Percentiles rank a stretch among this genome's conserved stretches.
Conservation (phyloP, 2,797 vertebrate genomes). For the Crypturellus tataupa region DNA sequence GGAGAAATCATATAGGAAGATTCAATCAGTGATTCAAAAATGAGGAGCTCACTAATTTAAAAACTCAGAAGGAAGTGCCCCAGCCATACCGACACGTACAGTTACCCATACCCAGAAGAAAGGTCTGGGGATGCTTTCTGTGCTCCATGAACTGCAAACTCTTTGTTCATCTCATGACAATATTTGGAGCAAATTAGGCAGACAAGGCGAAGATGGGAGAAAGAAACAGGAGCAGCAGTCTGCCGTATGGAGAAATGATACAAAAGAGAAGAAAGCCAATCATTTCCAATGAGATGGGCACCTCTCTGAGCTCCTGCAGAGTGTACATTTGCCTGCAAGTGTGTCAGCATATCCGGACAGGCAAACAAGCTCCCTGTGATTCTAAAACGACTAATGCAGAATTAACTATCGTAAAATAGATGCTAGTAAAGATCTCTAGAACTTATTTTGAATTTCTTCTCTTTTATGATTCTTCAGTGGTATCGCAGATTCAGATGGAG, state of each 20-base stretch:
- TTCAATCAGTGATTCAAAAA: neutral
- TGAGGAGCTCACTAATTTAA: neutral
- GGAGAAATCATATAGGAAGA: neutral
- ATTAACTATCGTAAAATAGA: neutral
- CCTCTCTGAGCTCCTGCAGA: neutral
- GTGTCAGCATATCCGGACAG: neutral
- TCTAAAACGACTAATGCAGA: neutral
- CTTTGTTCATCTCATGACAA: fast-evolving
- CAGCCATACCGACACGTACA: neutral
- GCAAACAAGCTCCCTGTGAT: neutral
- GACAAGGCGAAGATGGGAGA: fast-evolving
- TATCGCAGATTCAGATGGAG: constrained; percentile 31
- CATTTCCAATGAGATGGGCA: fast-evolving
- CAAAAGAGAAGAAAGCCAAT: neutral
- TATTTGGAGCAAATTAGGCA: neutral
- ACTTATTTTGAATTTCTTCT: constrained; percentile 62
- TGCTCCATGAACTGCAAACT: fast-evolving
- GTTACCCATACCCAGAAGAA: neutral
- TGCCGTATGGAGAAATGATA: neutral
- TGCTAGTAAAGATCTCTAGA: neutral
- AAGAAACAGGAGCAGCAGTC: neutral
- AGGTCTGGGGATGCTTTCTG: neutral
- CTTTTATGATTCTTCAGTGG: constrained; percentile 46
- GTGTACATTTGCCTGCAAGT: neutral
- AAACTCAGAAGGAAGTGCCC: neutral